Base-by-base conservation (phyloP, 2,888 invertebrate species). In the Mimachlamys varia region DNA sequence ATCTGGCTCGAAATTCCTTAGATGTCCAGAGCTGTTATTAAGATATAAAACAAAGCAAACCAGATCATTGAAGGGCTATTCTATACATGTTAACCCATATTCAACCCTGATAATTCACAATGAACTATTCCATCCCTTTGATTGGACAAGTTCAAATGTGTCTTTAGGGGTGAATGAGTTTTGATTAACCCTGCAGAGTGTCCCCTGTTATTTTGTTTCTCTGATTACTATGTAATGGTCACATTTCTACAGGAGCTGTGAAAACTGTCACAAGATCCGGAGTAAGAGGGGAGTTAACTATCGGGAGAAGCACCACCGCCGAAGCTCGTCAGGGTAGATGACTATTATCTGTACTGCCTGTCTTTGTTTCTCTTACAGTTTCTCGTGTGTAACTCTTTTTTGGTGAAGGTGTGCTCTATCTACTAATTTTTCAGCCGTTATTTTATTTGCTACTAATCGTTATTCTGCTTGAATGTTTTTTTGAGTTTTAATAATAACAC, bases 231-330 rank as follows among this genome's bases (percentile, higher is more conserved):
- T 76, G 33, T 33, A 76, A n/a, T 27, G 2, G 33, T 76, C 76
- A 76, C 76, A 76, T 89, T 49, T 88, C 91, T 91, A 53, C 92
- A 92, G 92, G 90, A 92, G 91, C 90, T 91, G 89, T 62, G 92
- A 91, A 87, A 91, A 89, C 88, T 88, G 90, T 88, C 90, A 92
- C 88, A 90, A 89, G 87, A 88, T 89, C 38, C 88, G 90, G 49
- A 90, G 87, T 53, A 90, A 89, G 38, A 49, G 89, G 37, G 90
- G 90, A 53, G 89, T 91, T 49, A 76, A 90, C 88, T 88, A 90
- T 90, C 88, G 89, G 88, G 90, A 92, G 62, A 92, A 92, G 88
- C 92, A 92, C 88, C 90, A 89, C n/a, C 89, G 92, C 15, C 88
- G 90, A 49, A 89, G 55, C 53, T 88, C 76, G 33, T 76, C 91